These are phyloP conservation scores for Diadophis punctatus DNA, from an alignment of 2,113 vertebrate species.

Conservation along the genomic window DNA sequence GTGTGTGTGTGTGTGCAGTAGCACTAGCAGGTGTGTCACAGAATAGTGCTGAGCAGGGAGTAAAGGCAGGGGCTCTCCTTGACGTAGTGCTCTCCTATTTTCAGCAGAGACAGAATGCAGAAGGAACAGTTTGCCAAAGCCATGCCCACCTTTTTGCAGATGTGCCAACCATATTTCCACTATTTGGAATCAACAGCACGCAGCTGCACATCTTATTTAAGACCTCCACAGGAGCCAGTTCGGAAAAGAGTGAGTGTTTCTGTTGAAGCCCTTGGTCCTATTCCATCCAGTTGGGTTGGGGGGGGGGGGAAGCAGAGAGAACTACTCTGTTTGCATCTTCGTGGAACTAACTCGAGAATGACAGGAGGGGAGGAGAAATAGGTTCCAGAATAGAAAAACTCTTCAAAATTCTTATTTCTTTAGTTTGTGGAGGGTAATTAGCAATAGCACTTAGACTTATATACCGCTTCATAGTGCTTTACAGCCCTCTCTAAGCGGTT, in stretches of 20 bases:
- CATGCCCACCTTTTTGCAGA: slow-evolving; percentile 69
- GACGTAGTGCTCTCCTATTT: slow-evolving; percentile 15
- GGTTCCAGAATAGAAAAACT: background rate
- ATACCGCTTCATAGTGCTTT: no score
- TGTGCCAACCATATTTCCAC: slow-evolving; percentile 76
- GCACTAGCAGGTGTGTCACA: background rate
- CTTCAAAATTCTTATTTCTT: background rate
- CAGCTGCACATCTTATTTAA: slow-evolving; percentile 36
- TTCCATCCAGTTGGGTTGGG: background rate
- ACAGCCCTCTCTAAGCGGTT: no score
- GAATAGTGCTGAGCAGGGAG: background rate
- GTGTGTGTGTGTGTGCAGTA: background rate
- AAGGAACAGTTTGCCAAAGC: slow-evolving; percentile 60
- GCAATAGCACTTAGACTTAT: no score
- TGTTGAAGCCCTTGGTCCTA: background rate
- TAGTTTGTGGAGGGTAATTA: background rate
- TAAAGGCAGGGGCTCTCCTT: background rate
- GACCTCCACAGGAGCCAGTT: slow-evolving; percentile 52
- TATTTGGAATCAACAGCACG: slow-evolving; percentile 74
- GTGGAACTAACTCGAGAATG: background rate
- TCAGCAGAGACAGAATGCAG: slow-evolving; percentile 59
- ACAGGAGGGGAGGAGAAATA: background rate
- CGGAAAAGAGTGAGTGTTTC: slow-evolving; percentile 62
- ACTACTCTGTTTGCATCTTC: background rate
- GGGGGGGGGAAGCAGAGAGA: background rate